Evolutionary conservation across 2,888 invertebrate species (phyloP), one percentile per base, ranked within the genome.

Genomic region (Diaprepes abbreviatus): DNA sequence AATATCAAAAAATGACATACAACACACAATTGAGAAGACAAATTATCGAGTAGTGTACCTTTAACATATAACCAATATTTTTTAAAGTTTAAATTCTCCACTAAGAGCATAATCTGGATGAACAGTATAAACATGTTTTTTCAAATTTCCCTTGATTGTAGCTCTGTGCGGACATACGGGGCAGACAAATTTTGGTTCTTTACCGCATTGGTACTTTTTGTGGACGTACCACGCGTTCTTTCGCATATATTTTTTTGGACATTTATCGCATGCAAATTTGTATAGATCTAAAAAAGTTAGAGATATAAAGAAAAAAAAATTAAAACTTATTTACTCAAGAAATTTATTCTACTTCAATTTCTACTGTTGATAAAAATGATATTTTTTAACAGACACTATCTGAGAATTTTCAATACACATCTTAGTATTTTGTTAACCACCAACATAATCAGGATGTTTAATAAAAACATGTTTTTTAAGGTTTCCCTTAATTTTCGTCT

Each of bases 111-210:
- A 16, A n/a, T 43, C 9, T 28, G 31, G 12, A 43, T 54, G 43
- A 31, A 17, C n/a, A 9, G 4, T 35, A 1, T 36, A 45, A 33
- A 71, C 48, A 19, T 73, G 73, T 17, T 58, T 60, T 19, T 58
- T 72, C 16, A 73, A 24, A 19, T 72, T 71, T 0, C 63, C 59
- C 19, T 71, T 66, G 16, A 71, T 17, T 43, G 73, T 72, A 0
- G 72, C 69, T 58, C 65, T 73, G 40, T 72, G 68, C 1, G 66
- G 60, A 35, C 74, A 74, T 40, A 72, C 70, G 5, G 65, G 60
- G 16, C 72, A 72, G 2, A 0, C 24, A 24, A 55, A 65, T 6
- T n/a, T 48, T n/a, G 40, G 28, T 14, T 43, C 28, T 31, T 58
- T 40, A 16, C 58, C 58, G 9, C 58, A 58, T 16, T 58, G 24